Evolutionary conservation across 2,888 invertebrate genomes (phyloP).

Genomic region (Tenthredo distinguenda): DNA sequence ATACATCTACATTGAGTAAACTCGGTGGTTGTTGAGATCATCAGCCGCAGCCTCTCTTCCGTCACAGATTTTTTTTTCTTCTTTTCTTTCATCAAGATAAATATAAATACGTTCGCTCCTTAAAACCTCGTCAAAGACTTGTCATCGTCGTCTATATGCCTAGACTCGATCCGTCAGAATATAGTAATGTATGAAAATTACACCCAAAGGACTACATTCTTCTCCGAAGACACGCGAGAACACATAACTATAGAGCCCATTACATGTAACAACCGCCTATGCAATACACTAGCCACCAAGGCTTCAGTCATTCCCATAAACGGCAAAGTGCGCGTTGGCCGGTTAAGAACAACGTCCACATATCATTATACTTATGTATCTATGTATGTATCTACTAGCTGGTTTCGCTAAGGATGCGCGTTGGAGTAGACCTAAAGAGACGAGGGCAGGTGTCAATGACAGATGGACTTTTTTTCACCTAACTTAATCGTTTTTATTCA

Average conservation of each 20-base stretch:
- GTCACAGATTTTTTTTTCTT: neutral
- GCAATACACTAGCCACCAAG: neutral
- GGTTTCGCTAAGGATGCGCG: slow-evolving; percentile 7
- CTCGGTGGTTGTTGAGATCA: slow-evolving; percentile 46
- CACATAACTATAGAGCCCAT: neutral
- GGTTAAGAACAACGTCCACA: slow-evolving; percentile 21
- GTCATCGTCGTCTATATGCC: neutral
- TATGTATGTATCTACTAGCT: neutral
- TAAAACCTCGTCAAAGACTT: neutral
- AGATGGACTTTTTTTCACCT: neutral
- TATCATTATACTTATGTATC: neutral
- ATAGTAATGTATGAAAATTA: slow-evolving; percentile 1
- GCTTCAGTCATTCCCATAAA: slow-evolving; percentile 47
- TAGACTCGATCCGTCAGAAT: neutral
- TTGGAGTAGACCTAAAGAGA: slow-evolving; percentile 9
- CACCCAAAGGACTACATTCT: slow-evolving; percentile 7
- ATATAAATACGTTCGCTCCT: neutral
- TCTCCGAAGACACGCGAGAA: neutral
- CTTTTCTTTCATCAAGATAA: no score
- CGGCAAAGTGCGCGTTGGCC: slow-evolving; percentile 45
- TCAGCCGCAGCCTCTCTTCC: slow-evolving; percentile 42
- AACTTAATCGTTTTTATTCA: neutral
- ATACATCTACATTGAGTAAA: slow-evolving; percentile 21
- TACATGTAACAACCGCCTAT: slow-evolving; percentile 4
- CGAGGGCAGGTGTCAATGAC: slow-evolving; percentile 7